Evolutionary conservation across 2,888 invertebrate species (phyloP), one percentile per base, ranked within the genome.

Genomic region (Hirudinaria manillensis): DNA sequence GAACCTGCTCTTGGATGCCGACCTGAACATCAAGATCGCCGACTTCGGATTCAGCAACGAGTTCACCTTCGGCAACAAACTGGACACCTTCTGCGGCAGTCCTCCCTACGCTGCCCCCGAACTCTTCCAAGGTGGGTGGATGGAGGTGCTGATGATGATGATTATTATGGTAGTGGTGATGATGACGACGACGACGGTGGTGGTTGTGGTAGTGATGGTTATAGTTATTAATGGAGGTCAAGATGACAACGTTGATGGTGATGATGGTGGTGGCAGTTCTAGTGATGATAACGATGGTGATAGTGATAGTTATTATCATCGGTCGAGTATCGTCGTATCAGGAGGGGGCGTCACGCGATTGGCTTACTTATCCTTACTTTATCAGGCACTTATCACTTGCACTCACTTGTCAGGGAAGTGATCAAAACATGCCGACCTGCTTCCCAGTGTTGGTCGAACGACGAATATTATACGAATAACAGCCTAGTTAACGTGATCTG

Each of bases 21-120:
- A 99, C 88, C 95, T 99, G 94, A 99, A 99, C 87, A 99, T 99
- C 83, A 99, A 99, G 89, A 99, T 99, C 84, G 99, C 99, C 70
- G 99, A 99, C 87, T 98, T 98, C 87, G 98, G 98, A 78, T 98
- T 98, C 89, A 96, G 96, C 83, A 98, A 98, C 88, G 97, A 98
- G 89, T 98, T 97, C 89, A 95, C 94, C 78, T 94, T 94, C 76
- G 99, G 99, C 81, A 96, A 93, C 83, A 99, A 99, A 87, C 89
- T 99, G 83, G 99, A 99, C 87, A 99, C 99, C 55, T 99, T 99
- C 88, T 99, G 99, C 87, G 99, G 99, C 77, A 97, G 96, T 72
- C 75, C 72, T 34, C 75, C 75, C 34, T 75, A 72, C 36, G 75
- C 99, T 77, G 99, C 99, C 78, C 99, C 99, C 10, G 29, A 61